Conservation (phyloP, 2,113 vertebrate genomes). For the Chiloscyllium plagiosum region DNA sequence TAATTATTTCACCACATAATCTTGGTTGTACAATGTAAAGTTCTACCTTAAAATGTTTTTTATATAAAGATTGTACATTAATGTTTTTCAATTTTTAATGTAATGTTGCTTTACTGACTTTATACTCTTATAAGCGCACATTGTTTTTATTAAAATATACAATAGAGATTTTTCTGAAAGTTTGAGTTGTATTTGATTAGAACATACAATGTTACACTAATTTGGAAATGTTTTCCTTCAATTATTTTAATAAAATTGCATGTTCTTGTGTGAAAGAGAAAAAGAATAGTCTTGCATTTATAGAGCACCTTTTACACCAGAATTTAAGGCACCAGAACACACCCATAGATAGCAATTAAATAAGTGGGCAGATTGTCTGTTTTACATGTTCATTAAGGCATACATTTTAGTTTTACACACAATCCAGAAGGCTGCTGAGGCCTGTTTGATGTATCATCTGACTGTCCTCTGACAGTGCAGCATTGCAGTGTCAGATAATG, state of each 20-base stretch:
- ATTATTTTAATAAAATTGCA: slow-evolving; percentile 1
- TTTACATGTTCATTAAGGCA: background rate
- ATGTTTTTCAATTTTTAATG: background rate
- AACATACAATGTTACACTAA: slow-evolving; percentile 9
- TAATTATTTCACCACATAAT: background rate
- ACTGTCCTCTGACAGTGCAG: background rate
- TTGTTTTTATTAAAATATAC: slow-evolving; percentile 5
- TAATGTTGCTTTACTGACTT: slow-evolving; percentile 21
- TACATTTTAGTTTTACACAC: background rate
- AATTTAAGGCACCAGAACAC: background rate
- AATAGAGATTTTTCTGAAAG: background rate
- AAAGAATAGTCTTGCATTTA: background rate
- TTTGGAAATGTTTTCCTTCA: background rate
- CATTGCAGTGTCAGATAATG: background rate
- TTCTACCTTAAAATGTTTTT: background rate
- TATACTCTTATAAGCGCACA: background rate
- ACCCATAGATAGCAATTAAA: background rate
- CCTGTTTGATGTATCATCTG: background rate
- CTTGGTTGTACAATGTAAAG: background rate
- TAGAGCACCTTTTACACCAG: background rate
- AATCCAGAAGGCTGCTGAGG: background rate
- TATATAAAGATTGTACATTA: background rate
- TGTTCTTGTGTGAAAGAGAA: background rate
- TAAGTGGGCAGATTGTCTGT: background rate
- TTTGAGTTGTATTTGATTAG: background rate